Evolutionary conservation across 2,113 vertebrate genomes (phyloP).

Genomic region (Oryzias curvinotus): DNA sequence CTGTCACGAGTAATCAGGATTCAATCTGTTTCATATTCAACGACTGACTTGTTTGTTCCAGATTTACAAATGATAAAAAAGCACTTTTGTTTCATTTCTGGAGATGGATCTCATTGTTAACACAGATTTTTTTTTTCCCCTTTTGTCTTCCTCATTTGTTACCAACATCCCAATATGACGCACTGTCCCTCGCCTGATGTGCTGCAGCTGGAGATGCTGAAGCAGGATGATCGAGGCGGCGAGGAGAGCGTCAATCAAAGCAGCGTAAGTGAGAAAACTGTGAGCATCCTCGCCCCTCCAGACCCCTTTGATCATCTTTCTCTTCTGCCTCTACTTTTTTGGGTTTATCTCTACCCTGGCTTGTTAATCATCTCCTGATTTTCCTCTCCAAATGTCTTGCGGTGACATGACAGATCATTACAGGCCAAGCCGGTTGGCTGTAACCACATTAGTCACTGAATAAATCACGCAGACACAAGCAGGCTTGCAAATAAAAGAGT

Average conservation of each 20-base stretch:
- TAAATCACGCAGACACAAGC: constrained; percentile 70
- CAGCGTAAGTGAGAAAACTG: constrained; percentile 71
- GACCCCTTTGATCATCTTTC: constrained; percentile 28
- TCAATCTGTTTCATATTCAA: constrained; percentile 11
- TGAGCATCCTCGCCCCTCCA: constrained; percentile 4
- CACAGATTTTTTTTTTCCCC: neutral
- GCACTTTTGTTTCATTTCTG: constrained; percentile 10
- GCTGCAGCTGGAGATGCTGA: constrained; percentile 72
- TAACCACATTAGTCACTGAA: constrained; percentile 45
- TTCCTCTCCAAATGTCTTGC: constrained; percentile 16
- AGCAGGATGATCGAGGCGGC: constrained; percentile 75
- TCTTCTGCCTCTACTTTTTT: neutral
- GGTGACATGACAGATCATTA: constrained; percentile 69
- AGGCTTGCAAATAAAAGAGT: constrained; percentile 56
- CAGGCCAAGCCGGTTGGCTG: constrained; percentile 53
- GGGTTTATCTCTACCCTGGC: constrained; percentile 2
- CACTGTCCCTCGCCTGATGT: constrained; percentile 46
- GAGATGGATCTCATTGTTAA: constrained; percentile 22
- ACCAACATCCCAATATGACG: constrained; percentile 17
- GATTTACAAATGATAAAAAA: neutral
- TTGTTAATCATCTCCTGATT: no score
- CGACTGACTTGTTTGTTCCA: constrained; percentile 13
- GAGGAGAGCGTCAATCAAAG: constrained; percentile 75
- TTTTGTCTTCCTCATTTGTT: constrained; percentile 14
- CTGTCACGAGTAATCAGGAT: constrained; percentile 12